These are phyloP conservation scores for Solenopsis invicta DNA, from an alignment of 1,140 invertebrate species.

Conservation along the genomic window DNA sequence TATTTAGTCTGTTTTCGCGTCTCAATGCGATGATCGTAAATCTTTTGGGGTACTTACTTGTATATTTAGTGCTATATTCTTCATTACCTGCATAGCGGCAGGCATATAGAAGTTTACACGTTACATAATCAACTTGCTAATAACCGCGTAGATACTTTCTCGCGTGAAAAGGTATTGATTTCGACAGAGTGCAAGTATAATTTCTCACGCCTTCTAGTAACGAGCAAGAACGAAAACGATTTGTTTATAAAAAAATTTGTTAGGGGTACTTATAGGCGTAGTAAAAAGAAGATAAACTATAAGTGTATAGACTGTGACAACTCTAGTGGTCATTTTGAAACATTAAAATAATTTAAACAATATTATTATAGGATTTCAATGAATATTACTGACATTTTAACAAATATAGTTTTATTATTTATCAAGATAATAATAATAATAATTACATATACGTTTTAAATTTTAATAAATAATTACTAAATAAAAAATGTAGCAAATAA, in stretches of 20 bases:
- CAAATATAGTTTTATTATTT: not conserved
- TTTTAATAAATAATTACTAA: not conserved
- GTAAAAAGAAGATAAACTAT: not conserved
- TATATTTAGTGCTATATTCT: not conserved
- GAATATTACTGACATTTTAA: not conserved
- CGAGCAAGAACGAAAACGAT: not conserved
- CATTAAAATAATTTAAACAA: not conserved
- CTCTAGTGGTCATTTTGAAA: not conserved
- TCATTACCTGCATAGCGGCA: not conserved
- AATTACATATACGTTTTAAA: not conserved
- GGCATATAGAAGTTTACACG: slow-evolving; percentile 15
- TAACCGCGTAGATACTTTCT: not conserved
- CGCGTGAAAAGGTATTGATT: slow-evolving; percentile 24
- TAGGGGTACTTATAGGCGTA: not conserved
- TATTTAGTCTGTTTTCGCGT: slow-evolving; percentile 29
- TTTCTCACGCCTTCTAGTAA: not conserved
- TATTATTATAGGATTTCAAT: not conserved
- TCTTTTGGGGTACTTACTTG: slow-evolving; percentile 31
- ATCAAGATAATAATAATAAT: slow-evolving; percentile 2
- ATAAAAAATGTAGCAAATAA: not conserved
- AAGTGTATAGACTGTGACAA: not conserved
- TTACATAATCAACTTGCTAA: slow-evolving; percentile 35
- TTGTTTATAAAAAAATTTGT: not conserved
- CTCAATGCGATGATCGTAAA: slow-evolving; percentile 24
- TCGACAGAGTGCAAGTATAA: slow-evolving; percentile 33